Evolutionary conservation across 92 coral and sea anemone genomes (phyloP).

Genomic region (Pocillopora grandis): DNA sequence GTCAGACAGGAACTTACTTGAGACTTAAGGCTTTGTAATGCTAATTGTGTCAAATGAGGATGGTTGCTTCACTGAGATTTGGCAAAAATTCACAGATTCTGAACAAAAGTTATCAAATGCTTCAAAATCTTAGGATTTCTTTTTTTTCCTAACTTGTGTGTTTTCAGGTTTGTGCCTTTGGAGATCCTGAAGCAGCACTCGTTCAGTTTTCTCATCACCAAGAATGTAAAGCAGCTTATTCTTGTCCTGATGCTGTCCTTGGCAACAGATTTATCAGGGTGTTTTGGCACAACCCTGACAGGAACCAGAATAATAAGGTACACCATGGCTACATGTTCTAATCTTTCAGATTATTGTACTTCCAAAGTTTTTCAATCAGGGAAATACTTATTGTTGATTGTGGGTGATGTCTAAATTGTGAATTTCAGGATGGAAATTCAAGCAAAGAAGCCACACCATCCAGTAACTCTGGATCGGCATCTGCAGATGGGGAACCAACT

Average conservation of each 20-base stretch:
- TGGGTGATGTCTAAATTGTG: neutral
- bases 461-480: neutral
- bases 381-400: too few relatives aligned
- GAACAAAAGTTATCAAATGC: neutral
- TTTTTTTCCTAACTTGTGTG: neutral
- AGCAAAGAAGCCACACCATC: neutral
- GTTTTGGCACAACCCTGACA: slow-evolving; percentile 92
- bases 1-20: neutral
- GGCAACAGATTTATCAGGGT: slow-evolving; percentile 93
- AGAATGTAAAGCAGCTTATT: slow-evolving; percentile 86
- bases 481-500: neutral
- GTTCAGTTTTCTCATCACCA: slow-evolving; percentile 83
- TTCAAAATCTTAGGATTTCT: neutral
- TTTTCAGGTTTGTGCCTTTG: slow-evolving; percentile 88
- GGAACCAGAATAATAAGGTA: slow-evolving; percentile 46
- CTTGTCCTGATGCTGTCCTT: slow-evolving; percentile 92
- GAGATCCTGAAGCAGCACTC: slow-evolving; percentile 87
- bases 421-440: slow-evolving; percentile 30
- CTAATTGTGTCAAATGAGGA: neutral
- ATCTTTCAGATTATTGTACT: too few relatives aligned
- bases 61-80: too few relatives aligned
- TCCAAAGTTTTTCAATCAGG: too few relatives aligned
- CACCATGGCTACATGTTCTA: too few relatives aligned
- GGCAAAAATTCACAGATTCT: neutral
- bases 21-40: neutral